phyloP scores from a whole-genome alignment of 2,113 vertebrate species.

The Pseudopipra pipra region DNA sequence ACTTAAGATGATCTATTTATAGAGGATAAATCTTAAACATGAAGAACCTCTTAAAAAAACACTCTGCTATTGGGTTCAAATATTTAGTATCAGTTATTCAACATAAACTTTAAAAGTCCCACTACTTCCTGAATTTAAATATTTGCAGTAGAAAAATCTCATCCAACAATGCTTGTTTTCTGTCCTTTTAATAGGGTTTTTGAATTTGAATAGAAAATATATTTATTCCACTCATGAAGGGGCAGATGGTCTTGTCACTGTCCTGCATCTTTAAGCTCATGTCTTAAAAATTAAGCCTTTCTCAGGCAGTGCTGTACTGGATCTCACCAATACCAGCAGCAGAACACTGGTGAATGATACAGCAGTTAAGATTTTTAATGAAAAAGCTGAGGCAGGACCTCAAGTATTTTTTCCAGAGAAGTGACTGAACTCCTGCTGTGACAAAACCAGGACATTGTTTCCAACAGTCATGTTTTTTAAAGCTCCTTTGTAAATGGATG shows the following conservation, averaged over 20 bases:
- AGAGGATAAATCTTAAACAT: not conserved
- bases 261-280: not conserved
- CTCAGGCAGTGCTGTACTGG: not conserved
- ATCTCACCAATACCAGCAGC: not conserved
- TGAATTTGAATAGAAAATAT: not conserved
- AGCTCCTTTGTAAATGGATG: not conserved
- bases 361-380: not conserved
- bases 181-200: not conserved
- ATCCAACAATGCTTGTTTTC: not conserved
- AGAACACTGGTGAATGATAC: not conserved
- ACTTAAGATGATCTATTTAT: slow-evolving; percentile 6
- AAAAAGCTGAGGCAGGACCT: not conserved
- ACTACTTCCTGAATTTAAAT: not conserved
- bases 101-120: not conserved
- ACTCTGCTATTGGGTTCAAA: not conserved
- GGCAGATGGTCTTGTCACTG: not conserved
- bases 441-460: not conserved
- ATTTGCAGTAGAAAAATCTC: not conserved
- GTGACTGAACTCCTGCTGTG: not conserved
- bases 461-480: not conserved
- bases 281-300: not conserved
- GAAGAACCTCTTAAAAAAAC: not conserved
- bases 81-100: not conserved
- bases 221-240: not conserved
- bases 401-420: not conserved